A percentile compares a stretch with the other conserved stretches of the same genome.
Conservation (phyloP, 2,797 vertebrate species). For the Eupleurogrammus muticus region DNA sequence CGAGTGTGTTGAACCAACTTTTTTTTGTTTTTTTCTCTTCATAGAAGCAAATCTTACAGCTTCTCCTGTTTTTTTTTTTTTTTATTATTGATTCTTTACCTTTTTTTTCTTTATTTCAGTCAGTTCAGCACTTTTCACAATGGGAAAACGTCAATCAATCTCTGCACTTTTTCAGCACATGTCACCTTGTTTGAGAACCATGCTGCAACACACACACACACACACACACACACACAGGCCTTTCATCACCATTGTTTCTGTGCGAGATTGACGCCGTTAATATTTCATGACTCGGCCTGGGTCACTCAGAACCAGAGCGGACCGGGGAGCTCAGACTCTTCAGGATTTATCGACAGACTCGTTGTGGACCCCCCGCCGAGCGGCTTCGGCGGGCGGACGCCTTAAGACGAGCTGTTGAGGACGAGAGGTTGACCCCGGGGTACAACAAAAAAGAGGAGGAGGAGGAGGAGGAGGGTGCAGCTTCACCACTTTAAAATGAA, state of each 20-base stretch:
- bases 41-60: background rate
- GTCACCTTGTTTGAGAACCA: conserved; percentile 24
- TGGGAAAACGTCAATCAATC: conserved; percentile 26
- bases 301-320: conserved; percentile 39
- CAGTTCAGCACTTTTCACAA: conserved; percentile 20
- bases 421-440: conserved; percentile 2
- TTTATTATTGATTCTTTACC: conserved; percentile 13
- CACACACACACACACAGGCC: background rate
- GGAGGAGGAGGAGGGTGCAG: conserved; percentile 15
- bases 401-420: background rate
- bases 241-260: conserved; percentile 36
- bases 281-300: conserved; percentile 64
- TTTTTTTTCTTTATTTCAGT: no score
- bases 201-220: conserved; percentile 18
- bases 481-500: conserved; percentile 53
- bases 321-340: conserved; percentile 18
- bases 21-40: background rate
- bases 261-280: conserved; percentile 43
- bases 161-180: conserved; percentile 42
- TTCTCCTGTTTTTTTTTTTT: no score
- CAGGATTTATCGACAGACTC: conserved; percentile 2
- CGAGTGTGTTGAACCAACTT: background rate
- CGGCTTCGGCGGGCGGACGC: no score
- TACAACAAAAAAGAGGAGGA: background rate
- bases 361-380: no score